Conservation (phyloP, 2,888 invertebrate species). For the Calameuta pallipes region DNA sequence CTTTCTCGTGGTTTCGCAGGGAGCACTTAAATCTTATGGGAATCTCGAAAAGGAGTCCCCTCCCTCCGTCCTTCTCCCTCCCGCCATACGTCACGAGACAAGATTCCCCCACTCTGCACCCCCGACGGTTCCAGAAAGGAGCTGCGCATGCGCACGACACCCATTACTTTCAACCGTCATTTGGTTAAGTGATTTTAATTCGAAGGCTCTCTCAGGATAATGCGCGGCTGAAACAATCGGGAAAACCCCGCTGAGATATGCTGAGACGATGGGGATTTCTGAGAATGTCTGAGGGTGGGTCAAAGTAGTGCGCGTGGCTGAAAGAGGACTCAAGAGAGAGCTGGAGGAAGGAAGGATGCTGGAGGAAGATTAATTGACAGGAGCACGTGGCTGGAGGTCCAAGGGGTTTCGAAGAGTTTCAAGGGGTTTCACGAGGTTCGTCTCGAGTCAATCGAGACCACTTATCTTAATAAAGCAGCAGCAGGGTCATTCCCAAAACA, state of each 20-base stretch:
- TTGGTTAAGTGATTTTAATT: constrained; percentile 37
- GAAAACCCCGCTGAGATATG: constrained; percentile 15
- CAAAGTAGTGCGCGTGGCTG: no score
- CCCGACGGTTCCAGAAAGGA: background rate
- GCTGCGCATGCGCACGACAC: background rate
- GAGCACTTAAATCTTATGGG: no score
- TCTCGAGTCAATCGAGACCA: constrained; percentile 20
- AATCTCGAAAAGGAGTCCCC: no score
- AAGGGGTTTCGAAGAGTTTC: background rate
- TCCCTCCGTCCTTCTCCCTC: no score
- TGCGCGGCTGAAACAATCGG: constrained; percentile 34
- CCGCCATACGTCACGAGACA: no score
- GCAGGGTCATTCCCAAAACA: constrained; percentile 17
- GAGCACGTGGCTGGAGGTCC: constrained; percentile 15
- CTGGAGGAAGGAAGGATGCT: constrained; percentile 8
- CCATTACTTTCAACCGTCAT: constrained; percentile 19
- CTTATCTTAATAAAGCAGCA: constrained; percentile 24
- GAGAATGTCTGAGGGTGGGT: no score
- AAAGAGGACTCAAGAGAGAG: background rate
- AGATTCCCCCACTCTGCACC: no score
- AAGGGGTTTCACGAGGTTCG: background rate
- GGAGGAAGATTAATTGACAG: constrained; percentile 28
- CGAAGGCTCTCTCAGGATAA: constrained; percentile 34
- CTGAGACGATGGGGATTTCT: no score
- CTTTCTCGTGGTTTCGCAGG: no score